Percentiles rank a stretch among this genome's conserved stretches.
phyloP scores from a whole-genome alignment of 2,113 vertebrate species.

The Cercopithecus mona region DNA sequence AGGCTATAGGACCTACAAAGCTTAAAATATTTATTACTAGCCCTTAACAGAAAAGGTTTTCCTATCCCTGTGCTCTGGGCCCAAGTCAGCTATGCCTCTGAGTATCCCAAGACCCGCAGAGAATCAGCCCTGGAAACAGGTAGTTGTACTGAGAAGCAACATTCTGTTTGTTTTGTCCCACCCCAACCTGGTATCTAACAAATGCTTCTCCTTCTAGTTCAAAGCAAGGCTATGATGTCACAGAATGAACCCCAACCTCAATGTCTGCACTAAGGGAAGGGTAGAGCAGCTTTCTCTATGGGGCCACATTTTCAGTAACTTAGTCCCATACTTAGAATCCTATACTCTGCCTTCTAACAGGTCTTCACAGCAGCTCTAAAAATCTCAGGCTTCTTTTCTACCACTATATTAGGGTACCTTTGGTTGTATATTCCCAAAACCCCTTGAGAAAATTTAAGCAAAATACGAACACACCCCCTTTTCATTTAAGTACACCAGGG shows the following conservation, averaged over 20 bases:
- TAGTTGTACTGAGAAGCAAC: not conserved
- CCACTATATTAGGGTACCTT: not conserved
- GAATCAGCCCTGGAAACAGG: not conserved
- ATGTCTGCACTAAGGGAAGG: not conserved
- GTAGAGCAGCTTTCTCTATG: not conserved
- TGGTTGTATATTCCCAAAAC: not conserved
- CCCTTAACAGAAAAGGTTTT: not conserved
- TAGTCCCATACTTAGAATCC: not conserved
- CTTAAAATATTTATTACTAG: not conserved
- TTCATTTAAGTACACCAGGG: not conserved
- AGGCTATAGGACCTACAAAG: not conserved
- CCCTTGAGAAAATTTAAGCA: not conserved
- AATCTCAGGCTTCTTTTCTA: not conserved
- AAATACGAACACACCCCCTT: not conserved
- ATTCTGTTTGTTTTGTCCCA: not conserved
- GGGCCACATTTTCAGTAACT: not conserved
- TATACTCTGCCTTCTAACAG: not conserved
- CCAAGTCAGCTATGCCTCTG: not conserved
- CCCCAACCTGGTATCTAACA: not conserved
- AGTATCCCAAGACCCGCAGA: not conserved
- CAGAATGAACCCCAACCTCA: not conserved
- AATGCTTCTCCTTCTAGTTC: not conserved
- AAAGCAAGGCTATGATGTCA: not conserved
- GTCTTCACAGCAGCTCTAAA: not conserved
- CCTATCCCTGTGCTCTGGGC: not conserved